These are phyloP conservation scores for Malurus alboscapulatus DNA, from an alignment of 2,113 vertebrate genomes.

Conservation along the genomic window DNA sequence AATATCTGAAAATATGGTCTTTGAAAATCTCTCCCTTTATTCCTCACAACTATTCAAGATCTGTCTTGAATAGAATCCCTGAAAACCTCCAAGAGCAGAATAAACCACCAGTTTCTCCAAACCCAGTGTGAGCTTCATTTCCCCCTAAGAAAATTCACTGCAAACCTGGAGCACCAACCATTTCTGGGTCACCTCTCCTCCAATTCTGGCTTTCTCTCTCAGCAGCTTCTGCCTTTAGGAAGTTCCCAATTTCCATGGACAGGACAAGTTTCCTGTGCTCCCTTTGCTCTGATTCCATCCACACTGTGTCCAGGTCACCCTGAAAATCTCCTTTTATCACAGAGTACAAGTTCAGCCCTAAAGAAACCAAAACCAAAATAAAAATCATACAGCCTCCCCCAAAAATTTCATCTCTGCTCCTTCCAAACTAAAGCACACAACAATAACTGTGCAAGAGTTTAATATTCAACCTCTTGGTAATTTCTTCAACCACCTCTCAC, in stretches of 20 bases:
- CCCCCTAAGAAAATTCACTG: neutral
- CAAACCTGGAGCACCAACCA: neutral
- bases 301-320: too few species aligned
- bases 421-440: neutral
- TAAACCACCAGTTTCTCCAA: neutral
- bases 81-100: neutral
- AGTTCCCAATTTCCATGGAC: neutral
- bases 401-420: neutral
- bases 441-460: neutral
- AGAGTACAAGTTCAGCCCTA: neutral
- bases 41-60: neutral
- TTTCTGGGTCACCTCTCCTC: neutral
- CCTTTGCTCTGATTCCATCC: neutral
- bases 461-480: neutral
- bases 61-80: neutral
- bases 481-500: neutral
- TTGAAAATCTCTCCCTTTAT: neutral
- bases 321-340: neutral
- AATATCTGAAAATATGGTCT: neutral
- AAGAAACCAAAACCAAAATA: neutral
- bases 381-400: too few species aligned
- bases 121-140: neutral
- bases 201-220: neutral
- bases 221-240: neutral
- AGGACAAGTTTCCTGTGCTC: accelerated